These are phyloP conservation scores for Biston betularia DNA, from an alignment of 2,888 invertebrate genomes.

Conservation along the genomic window DNA sequence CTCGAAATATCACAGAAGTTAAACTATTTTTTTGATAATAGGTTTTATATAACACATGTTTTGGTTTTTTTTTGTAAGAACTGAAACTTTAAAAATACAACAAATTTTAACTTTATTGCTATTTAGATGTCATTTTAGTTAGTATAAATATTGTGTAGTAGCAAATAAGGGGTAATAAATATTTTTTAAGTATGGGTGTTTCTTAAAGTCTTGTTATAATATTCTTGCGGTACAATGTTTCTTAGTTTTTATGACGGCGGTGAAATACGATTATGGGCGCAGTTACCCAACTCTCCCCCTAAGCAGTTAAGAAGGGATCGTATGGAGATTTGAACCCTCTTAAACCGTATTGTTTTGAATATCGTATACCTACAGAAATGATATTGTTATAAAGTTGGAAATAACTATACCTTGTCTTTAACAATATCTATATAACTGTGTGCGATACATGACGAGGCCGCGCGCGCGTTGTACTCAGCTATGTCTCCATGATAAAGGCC, in stretches of 20 bases:
- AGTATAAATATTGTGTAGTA: too few relatives aligned
- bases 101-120: too few relatives aligned
- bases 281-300: conserved; percentile 63
- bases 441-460: too few relatives aligned
- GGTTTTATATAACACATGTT: too few relatives aligned
- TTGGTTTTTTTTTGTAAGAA: too few relatives aligned
- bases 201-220: conserved; percentile 63
- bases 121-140: too few relatives aligned
- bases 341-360: conserved; percentile 64
- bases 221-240: conserved; percentile 71
- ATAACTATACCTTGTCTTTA: neutral
- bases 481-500: too few relatives aligned
- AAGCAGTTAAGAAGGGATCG: conserved; percentile 52
- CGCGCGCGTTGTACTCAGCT: too few relatives aligned
- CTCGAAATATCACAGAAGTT: too few relatives aligned
- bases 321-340: conserved; percentile 76
- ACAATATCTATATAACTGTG: too few relatives aligned
- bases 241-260: conserved; percentile 77
- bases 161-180: neutral
- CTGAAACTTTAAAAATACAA: too few relatives aligned
- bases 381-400: conserved; percentile 19
- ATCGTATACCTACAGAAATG: conserved; percentile 32
- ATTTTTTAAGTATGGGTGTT: conserved; percentile 20
- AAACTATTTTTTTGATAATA: too few relatives aligned
- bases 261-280: conserved; percentile 77